Base-by-base conservation (phyloP, 2,797 vertebrate species). In the Sphenopsis melanotis region DNA sequence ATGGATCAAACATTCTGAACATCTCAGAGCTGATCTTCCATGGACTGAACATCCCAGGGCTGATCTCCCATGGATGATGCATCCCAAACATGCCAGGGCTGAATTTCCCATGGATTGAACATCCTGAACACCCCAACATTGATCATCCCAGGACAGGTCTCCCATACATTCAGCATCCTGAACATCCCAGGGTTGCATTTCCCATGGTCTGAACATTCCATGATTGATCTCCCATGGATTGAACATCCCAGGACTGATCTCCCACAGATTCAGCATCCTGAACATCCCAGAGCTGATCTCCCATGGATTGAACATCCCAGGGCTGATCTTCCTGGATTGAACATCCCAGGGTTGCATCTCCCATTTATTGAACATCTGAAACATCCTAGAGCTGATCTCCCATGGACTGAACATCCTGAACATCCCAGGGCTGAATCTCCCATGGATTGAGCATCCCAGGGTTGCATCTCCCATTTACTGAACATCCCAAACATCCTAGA, bases 201-300 rank as follows among this genome's bases (percentile, higher is more conserved):
- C 8, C 64, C 14, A 9, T 15, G 26, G 44, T 46, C 2, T 2
- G 1, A 46, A 20, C 15, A 36, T 17, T 1, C 26, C 26, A 30
- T 15, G 0, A 6, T 7, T 77, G 30, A 19, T 29, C 6, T 30
- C 8, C 64, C 14, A 9, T 15, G 26, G 44, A 65, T 3, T 2
- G 1, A 46, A 20, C 15, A 36, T 17, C 2, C 26, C 26, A 30
- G 20, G 0, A 6, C 9, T 77, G 30, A 19, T 29, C 2, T 22
- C 12, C 30, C 19, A 29, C 11, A 5, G 36, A 76, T 12, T 0
- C 0, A 56, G 1, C 2, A 36, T 11, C 11, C 29, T 0, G 0
- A 39, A 6, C 10, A 21, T 13, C 2, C 41, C 22, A 26, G 34
- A 0, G 8, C 1, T 13, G 5, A 23, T 29, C 2, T 22, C 15